phyloP scores from a whole-genome alignment of 2,113 vertebrate species.

The Heterotilapia buettikoferi region DNA sequence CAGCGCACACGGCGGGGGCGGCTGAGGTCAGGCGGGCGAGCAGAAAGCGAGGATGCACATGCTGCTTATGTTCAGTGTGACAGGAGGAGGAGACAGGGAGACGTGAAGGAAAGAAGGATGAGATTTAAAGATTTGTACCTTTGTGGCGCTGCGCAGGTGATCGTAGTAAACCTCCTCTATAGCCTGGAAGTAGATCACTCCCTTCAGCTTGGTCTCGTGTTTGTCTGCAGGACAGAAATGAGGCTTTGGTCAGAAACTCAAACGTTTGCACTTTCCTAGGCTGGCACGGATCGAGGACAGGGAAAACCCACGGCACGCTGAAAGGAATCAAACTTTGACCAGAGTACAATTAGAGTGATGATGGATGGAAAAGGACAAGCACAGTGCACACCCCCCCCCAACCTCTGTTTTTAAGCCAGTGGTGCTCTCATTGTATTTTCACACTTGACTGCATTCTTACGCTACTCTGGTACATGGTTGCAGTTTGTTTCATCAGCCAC shows the following conservation, averaged over 20 bases:
- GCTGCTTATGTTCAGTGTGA: slow-evolving; percentile 65
- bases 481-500: slow-evolving; percentile 78
- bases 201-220: slow-evolving; percentile 94
- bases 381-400: slow-evolving; percentile 24
- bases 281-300: not conserved
- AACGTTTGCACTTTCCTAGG: not conserved
- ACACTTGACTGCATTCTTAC: slow-evolving; percentile 61
- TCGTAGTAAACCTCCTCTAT: slow-evolving; percentile 98
- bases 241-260: not conserved
- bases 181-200: slow-evolving; percentile 98
- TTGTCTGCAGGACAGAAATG: slow-evolving; percentile 77
- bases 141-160: slow-evolving; percentile 91
- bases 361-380: slow-evolving; percentile 62
- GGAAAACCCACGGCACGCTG: not conserved
- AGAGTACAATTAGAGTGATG: slow-evolving; percentile 29
- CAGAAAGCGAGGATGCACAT: slow-evolving; percentile 53
- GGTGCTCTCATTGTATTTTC: slow-evolving; percentile 56
- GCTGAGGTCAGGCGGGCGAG: not conserved
- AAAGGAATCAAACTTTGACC: slow-evolving; percentile 24
- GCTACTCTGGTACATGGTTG: slow-evolving; percentile 62
- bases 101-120: not conserved
- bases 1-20: not conserved
- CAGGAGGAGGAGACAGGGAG: slow-evolving; percentile 3
- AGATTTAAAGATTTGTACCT: slow-evolving; percentile 68
- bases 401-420: slow-evolving; percentile 3